Percentiles rank a stretch among this genome's conserved stretches.
phyloP scores from a whole-genome alignment of 92 coral and sea anemone genomes.

The Ricordea florida region DNA sequence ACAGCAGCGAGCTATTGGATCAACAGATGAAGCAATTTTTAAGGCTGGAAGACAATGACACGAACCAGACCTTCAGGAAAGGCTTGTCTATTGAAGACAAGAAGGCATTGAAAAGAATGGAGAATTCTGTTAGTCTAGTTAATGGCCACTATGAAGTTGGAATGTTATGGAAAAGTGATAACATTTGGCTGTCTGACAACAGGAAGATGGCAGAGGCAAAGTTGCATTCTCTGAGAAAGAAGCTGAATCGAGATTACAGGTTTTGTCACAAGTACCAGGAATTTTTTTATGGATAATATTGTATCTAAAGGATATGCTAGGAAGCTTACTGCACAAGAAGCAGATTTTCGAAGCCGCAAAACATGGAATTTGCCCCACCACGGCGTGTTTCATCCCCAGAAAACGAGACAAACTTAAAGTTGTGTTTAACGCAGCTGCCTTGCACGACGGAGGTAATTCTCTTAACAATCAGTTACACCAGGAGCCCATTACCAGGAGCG shows the following conservation, averaged over 20 bases:
- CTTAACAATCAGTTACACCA: too few species aligned
- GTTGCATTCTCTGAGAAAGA: neutral
- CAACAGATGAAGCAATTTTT: constrained; percentile 57
- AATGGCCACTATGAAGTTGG: constrained; percentile 66
- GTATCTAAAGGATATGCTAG: too few species aligned
- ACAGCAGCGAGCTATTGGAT: constrained; percentile 48
- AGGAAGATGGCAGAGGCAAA: neutral
- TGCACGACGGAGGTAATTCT: too few species aligned
- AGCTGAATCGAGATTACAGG: neutral
- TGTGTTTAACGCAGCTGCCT: too few species aligned
- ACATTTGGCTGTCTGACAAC: constrained; percentile 67
- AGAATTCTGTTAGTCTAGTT: constrained; percentile 26
- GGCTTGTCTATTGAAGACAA: constrained; percentile 56
- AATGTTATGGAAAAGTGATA: constrained; percentile 62
- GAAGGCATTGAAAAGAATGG: constrained; percentile 32
- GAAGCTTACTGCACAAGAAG: too few species aligned
- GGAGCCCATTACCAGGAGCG: too few species aligned
- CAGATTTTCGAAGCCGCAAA: too few species aligned
- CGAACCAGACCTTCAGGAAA: constrained; percentile 35
- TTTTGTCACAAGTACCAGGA: neutral
- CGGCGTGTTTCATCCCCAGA: too few species aligned
- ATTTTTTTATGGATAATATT: neutral
- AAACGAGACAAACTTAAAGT: too few species aligned
- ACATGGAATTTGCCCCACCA: too few species aligned
- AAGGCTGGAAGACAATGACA: constrained; percentile 52